phyloP scores from a whole-genome alignment of 2,888 invertebrate species.

The Druceiella hillmani region DNA sequence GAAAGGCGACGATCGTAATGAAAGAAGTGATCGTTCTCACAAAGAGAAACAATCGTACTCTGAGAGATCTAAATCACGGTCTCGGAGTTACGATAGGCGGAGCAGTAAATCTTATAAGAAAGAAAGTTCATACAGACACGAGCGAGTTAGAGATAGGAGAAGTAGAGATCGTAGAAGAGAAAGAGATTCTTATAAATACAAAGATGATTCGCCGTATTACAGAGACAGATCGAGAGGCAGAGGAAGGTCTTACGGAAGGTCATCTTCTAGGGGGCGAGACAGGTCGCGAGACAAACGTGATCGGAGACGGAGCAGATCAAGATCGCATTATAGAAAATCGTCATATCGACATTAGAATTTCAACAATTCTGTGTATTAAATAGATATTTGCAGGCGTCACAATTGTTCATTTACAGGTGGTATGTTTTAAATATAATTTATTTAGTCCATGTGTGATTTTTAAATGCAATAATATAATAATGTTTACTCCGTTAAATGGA shows the following conservation, averaged over 20 bases:
- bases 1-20: no score
- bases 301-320: conserved; percentile 10
- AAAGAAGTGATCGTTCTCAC: neutral
- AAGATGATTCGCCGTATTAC: conserved; percentile 34
- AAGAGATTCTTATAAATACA: no score
- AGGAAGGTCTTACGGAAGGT: conserved; percentile 16
- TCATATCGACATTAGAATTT: no score
- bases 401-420: no score
- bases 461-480: no score
- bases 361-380: no score
- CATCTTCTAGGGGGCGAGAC: conserved; percentile 16
- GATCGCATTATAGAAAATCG: no score
- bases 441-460: no score
- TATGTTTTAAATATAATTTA: no score
- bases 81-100: conserved; percentile 21
- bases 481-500: no score
- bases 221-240: conserved; percentile 30
- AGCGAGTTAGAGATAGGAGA: conserved; percentile 25
- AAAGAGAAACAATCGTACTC: neutral
- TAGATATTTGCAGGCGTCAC: no score
- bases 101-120: neutral
- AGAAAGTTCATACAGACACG: conserved; percentile 3
- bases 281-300: conserved; percentile 1
- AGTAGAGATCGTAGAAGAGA: conserved; percentile 19
- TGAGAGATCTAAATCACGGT: conserved; percentile 29